Percentiles rank a stretch among this genome's conserved stretches.
These are phyloP conservation scores for Drosophila pandora DNA, from an alignment of 1,140 invertebrate genomes.

Conservation along the genomic window DNA sequence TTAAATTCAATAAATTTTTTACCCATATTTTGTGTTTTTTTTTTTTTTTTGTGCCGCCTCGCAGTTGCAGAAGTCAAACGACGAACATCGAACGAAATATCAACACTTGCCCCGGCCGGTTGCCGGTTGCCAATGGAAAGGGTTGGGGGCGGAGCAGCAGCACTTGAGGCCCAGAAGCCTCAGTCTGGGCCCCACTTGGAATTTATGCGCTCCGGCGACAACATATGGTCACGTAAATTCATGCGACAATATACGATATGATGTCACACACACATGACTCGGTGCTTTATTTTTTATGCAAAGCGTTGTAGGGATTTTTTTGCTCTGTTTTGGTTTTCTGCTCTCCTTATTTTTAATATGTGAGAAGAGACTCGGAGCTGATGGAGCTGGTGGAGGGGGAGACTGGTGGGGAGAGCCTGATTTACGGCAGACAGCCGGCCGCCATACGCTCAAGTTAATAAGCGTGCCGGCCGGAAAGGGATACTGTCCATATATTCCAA, in stretches of 20 bases:
- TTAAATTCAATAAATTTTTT: conserved; percentile 82
- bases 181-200: conserved; percentile 71
- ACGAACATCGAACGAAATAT: conserved; percentile 57
- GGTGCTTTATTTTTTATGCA: conserved; percentile 80
- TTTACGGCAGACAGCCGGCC: conserved; percentile 68
- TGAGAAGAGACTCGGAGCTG: conserved; percentile 71
- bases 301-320: conserved; percentile 72
- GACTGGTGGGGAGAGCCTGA: conserved; percentile 39
- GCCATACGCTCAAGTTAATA: conserved; percentile 68
- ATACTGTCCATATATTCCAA: conserved; percentile 14
- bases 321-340: conserved; percentile 41
- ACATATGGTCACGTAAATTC: conserved; percentile 82
- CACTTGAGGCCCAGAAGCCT: conserved; percentile 55
- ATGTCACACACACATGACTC: conserved; percentile 72
- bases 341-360: conserved; percentile 51
- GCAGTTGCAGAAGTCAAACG: conserved; percentile 60
- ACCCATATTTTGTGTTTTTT: conserved; percentile 39
- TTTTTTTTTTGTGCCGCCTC: conserved; percentile 33
- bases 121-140: conserved; percentile 4
- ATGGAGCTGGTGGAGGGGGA: conserved; percentile 11
- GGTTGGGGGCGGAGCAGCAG: conserved; percentile 23
- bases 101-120: conserved; percentile 52
- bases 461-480: conserved; percentile 47
- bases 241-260: conserved; percentile 82
- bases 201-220: conserved; percentile 79